A percentile compares a stretch with the other conserved stretches of the same genome.
Evolutionary conservation across 1,140 invertebrate genomes (phyloP).

Genomic region (Drosophila bipectinata): DNA sequence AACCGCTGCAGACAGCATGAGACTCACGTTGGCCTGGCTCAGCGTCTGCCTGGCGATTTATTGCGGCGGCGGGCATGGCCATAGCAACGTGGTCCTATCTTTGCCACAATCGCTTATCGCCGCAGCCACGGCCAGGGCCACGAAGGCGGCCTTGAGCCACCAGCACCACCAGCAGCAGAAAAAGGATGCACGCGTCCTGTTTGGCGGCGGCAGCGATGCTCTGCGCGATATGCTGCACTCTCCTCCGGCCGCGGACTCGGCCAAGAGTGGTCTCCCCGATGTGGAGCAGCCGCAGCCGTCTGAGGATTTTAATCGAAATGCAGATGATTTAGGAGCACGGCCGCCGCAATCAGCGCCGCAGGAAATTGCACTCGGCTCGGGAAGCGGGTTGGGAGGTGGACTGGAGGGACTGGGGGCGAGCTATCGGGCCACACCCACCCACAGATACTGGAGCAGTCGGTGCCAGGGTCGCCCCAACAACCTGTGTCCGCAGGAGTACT

Average conservation of each 20-base stretch:
- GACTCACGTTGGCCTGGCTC: slow-evolving; percentile 78
- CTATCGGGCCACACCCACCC: slow-evolving; percentile 53
- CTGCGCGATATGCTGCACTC: slow-evolving; percentile 56
- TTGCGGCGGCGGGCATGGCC: slow-evolving; percentile 72
- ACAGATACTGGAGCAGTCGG: slow-evolving; percentile 59
- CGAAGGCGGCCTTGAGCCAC: slow-evolving; percentile 75
- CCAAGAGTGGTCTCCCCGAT: slow-evolving; percentile 33
- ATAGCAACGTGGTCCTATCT: slow-evolving; percentile 77
- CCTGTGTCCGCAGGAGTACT: slow-evolving; percentile 72
- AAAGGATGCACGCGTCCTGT: slow-evolving; percentile 81
- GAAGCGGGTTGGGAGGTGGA: slow-evolving; percentile 15
- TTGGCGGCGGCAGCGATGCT: slow-evolving; percentile 55
- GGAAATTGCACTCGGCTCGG: slow-evolving; percentile 56
- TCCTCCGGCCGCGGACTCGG: slow-evolving; percentile 16
- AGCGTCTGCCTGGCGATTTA: slow-evolving; percentile 79
- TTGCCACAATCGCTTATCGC: slow-evolving; percentile 84
- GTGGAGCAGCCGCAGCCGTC: slow-evolving; percentile 43
- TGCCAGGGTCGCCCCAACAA: slow-evolving; percentile 50
- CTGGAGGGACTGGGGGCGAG: slow-evolving; percentile 20
- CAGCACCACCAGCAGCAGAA: slow-evolving; percentile 49
- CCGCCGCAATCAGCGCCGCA: slow-evolving; percentile 69
- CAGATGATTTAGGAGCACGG: slow-evolving; percentile 67
- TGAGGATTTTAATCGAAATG: slow-evolving; percentile 78
- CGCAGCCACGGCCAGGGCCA: slow-evolving; percentile 49
- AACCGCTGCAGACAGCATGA: slow-evolving; percentile 63